Evolutionary conservation across 1,140 invertebrate genomes (phyloP).

Genomic region (Apis dorsata): DNA sequence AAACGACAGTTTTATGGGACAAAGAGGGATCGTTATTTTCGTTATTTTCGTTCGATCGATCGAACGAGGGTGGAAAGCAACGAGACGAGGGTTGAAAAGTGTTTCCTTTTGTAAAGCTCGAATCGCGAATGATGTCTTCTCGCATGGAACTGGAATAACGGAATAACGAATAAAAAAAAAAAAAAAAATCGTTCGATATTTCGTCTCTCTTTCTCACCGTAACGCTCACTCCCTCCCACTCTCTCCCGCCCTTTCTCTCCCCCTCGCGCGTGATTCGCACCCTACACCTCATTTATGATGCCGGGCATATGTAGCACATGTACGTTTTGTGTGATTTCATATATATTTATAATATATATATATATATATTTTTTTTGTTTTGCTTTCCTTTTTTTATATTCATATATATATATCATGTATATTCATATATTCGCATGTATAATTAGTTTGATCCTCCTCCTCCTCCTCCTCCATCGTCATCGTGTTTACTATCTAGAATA

Average conservation of each 20-base stretch:
- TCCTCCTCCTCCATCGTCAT: not conserved
- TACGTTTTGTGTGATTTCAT: slow-evolving; percentile 40
- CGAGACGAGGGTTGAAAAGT: not conserved
- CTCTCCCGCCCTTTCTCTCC: slow-evolving; percentile 50
- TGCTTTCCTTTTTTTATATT: slow-evolving; percentile 49
- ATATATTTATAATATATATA: slow-evolving; percentile 60
- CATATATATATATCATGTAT: slow-evolving; percentile 61
- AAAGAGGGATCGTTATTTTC: not conserved
- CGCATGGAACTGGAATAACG: slow-evolving; percentile 41
- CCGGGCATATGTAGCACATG: slow-evolving; percentile 59
- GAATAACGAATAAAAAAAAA: slow-evolving; percentile 39
- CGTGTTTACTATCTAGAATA: slow-evolving; percentile 67
- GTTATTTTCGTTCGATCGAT: not conserved
- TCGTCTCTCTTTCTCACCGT: slow-evolving; percentile 50
- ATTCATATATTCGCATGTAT: slow-evolving; percentile 61
- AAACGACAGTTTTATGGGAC: not conserved
- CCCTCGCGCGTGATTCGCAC: slow-evolving; percentile 44
- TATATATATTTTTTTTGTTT: slow-evolving; percentile 33
- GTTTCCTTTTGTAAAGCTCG: not conserved
- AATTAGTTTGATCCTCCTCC: slow-evolving; percentile 46
- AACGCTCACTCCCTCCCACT: slow-evolving; percentile 37
- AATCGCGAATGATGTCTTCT: slow-evolving; percentile 47
- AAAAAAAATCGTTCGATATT: slow-evolving; percentile 17
- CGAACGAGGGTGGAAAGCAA: not conserved
- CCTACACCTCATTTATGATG: slow-evolving; percentile 47